phyloP scores from a whole-genome alignment of 2,797 vertebrate genomes.

The Cyprinella venusta region DNA sequence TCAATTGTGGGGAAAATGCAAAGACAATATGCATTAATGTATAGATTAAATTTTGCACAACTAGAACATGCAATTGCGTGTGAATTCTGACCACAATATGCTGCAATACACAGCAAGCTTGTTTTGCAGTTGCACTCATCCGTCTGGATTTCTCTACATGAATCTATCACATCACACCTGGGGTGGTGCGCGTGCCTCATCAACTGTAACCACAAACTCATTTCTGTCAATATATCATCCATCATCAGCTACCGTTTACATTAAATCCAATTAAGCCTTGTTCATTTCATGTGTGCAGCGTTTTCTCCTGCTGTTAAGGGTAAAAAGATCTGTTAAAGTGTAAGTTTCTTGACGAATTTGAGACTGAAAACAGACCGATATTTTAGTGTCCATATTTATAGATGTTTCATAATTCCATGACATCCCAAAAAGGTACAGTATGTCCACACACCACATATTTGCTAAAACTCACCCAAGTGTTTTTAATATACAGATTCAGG shows the following conservation, averaged over 20 bases:
- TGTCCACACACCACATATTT: not conserved
- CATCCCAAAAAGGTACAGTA: not conserved
- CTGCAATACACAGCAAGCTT: not conserved
- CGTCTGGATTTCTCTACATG: slow-evolving; percentile 1
- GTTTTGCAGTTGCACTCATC: not conserved
- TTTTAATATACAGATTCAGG: not conserved
- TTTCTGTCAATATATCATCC: slow-evolving; percentile 38
- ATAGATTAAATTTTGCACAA: not conserved
- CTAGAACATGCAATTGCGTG: not conserved
- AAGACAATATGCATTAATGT: not conserved
- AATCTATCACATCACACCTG: not conserved
- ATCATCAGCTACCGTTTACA: slow-evolving; percentile 21
- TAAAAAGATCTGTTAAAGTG: not conserved
- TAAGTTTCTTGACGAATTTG: not conserved
- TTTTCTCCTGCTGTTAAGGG: not conserved
- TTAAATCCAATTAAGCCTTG: slow-evolving; percentile 16
- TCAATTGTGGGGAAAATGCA: not conserved
- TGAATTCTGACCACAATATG: slow-evolving; percentile 11
- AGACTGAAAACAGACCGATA: not conserved
- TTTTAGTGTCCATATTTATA: too few species aligned
- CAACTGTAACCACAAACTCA: not conserved
- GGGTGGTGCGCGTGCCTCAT: not conserved
- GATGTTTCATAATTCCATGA: not conserved
- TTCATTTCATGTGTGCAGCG: not conserved
- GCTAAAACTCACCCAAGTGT: not conserved